Conservation (phyloP, 2,888 invertebrate genomes). For the Thymelicus lineola region DNA sequence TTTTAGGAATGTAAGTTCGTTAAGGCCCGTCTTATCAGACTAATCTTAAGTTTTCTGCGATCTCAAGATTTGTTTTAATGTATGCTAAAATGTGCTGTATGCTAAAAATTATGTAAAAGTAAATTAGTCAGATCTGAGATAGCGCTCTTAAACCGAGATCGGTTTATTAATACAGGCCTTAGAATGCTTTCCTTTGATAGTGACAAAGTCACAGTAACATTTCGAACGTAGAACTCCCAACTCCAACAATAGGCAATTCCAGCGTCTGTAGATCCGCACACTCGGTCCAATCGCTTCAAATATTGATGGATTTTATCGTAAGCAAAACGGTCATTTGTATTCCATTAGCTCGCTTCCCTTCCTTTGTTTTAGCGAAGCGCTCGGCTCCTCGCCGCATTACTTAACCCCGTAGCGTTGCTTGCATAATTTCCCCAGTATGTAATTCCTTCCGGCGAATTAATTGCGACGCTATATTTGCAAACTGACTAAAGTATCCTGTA, state of each 20-base stretch:
- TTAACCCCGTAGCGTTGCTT: conserved; percentile 12
- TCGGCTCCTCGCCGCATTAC: conserved; percentile 24
- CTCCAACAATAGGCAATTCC: background rate
- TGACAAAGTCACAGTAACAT: too few species aligned
- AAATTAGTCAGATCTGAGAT: too few species aligned
- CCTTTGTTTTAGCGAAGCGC: conserved; percentile 49
- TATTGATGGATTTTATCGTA: conserved; percentile 72
- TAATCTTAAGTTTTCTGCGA: too few species aligned
- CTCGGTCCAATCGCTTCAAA: conserved; percentile 52
- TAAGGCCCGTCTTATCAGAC: too few species aligned
- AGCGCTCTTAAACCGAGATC: too few species aligned
- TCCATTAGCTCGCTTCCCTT: conserved; percentile 61
- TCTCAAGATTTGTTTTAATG: too few species aligned
- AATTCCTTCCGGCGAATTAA: conserved; percentile 34
- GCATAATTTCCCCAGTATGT: conserved; percentile 23
- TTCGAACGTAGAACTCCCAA: too few species aligned
- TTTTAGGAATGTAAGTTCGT: too few species aligned
- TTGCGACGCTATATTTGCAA: conserved; percentile 12
- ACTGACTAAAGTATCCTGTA: conserved; percentile 7
- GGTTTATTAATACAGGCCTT: too few species aligned
- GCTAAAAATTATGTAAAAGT: too few species aligned
- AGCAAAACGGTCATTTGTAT: conserved; percentile 73
- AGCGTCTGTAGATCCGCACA: conserved; percentile 1
- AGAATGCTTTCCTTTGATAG: too few species aligned
- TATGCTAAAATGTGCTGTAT: too few species aligned